phyloP scores from a whole-genome alignment of 2,113 vertebrate species.

The Phyllostomus discolor region DNA sequence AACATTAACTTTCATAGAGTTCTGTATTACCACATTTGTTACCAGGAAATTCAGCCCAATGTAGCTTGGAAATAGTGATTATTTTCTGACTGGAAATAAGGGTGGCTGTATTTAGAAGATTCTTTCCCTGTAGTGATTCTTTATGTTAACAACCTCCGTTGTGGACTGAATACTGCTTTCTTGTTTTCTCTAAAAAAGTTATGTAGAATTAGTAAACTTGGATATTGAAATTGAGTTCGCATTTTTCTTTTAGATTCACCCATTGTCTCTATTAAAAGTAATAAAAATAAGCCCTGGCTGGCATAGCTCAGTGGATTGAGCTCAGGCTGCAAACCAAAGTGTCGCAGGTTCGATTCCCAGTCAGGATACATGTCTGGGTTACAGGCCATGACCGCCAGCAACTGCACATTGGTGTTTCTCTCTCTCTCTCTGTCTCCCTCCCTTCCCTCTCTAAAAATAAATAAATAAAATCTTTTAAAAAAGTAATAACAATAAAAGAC shows the following conservation, averaged over 20 bases:
- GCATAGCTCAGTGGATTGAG: too few species aligned
- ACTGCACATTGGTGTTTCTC: too few species aligned
- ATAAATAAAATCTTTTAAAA: too few species aligned
- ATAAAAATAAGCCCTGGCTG: not conserved
- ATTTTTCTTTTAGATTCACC: not conserved
- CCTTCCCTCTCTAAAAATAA: too few species aligned
- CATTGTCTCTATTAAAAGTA: not conserved
- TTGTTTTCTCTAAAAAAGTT: not conserved
- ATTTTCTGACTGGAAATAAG: constrained; percentile 30
- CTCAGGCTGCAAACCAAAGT: too few species aligned
- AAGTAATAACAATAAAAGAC: not conserved
- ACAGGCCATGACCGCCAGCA: too few species aligned
- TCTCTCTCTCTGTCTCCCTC: too few species aligned
- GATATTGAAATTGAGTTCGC: not conserved
- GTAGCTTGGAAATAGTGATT: constrained; percentile 52
- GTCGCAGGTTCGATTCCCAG: too few species aligned
- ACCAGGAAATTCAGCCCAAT: constrained; percentile 37
- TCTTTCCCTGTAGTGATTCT: not conserved
- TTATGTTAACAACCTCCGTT: not conserved
- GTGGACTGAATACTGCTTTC: not conserved
- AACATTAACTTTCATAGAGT: constrained; percentile 65
- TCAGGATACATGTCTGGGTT: too few species aligned
- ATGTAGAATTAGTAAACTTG: not conserved
- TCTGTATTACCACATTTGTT: constrained; percentile 51
- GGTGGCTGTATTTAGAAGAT: not conserved